Percentiles rank a stretch among this genome's conserved stretches.
phyloP scores from a whole-genome alignment of 2,113 vertebrate genomes.

The Galemys pyrenaicus region DNA sequence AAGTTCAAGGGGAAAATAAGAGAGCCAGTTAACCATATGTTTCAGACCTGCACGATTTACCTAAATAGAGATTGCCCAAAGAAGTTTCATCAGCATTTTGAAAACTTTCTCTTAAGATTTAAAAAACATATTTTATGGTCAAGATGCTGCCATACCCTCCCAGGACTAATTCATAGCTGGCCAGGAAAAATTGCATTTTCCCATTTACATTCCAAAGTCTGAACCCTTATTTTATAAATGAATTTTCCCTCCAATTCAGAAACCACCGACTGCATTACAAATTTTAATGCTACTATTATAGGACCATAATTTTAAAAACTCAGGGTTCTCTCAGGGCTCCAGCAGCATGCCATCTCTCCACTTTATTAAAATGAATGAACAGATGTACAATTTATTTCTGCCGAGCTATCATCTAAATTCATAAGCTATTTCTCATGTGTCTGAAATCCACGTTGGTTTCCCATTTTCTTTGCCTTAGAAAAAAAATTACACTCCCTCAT shows the following conservation, averaged over 20 bases:
- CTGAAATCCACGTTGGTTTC: conserved; percentile 85
- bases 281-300: conserved; percentile 85
- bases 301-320: conserved; percentile 86
- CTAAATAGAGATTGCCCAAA: conserved; percentile 60
- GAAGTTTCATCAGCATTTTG: conserved; percentile 55
- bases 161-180: conserved; percentile 67
- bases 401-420: conserved; percentile 90
- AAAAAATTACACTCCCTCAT: conserved; percentile 77
- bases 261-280: conserved; percentile 82
- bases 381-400: conserved; percentile 89
- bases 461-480: conserved; percentile 84
- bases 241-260: conserved; percentile 83
- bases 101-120: conserved; percentile 62
- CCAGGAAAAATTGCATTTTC: conserved; percentile 67
- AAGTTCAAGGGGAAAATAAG: conserved; percentile 69
- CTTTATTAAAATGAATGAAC: conserved; percentile 93
- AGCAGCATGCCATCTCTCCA: conserved; percentile 85
- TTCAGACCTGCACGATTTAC: conserved; percentile 72
- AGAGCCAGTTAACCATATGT: conserved; percentile 41
- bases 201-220: conserved; percentile 76
- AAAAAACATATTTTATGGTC: conserved; percentile 58
- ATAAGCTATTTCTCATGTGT: conserved; percentile 90
- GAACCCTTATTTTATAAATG: conserved; percentile 81
- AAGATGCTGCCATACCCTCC: conserved; percentile 53
- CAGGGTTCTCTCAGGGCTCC: conserved; percentile 81